Percentiles rank a stretch among this genome's conserved stretches.
These are phyloP conservation scores for Halictus quadricinctus DNA, from an alignment of 2,888 invertebrate genomes.

Conservation along the genomic window DNA sequence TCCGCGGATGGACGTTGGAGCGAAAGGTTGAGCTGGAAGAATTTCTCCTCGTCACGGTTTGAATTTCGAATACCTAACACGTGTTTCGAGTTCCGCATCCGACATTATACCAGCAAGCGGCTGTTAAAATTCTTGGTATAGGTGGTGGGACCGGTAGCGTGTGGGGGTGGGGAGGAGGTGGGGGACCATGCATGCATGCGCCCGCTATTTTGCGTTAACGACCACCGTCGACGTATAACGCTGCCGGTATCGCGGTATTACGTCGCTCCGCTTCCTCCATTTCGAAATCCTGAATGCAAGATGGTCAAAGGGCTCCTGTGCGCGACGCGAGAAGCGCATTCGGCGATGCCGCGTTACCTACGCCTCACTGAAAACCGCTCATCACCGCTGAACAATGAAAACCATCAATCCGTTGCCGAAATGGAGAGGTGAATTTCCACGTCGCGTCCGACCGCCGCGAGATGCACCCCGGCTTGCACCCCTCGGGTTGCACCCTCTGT, in stretches of 20 bases:
- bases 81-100: constrained; percentile 4
- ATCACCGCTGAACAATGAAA: constrained; percentile 75
- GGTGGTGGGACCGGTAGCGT: neutral
- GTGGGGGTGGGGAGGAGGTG: neutral
- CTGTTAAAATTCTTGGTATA: constrained; percentile 57
- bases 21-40: neutral
- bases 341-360: constrained; percentile 51
- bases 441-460: neutral
- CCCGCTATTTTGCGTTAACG: constrained; percentile 56
- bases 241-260: constrained; percentile 50
- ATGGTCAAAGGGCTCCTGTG: constrained; percentile 62
- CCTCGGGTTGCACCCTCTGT: neutral
- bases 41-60: neutral
- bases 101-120: constrained; percentile 9
- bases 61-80: constrained; percentile 31
- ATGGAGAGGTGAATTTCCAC: constrained; percentile 52
- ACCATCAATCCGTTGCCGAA: constrained; percentile 74
- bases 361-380: constrained; percentile 66
- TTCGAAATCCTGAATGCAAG: constrained; percentile 63
- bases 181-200: constrained; percentile 31
- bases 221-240: constrained; percentile 14
- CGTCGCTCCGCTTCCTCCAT: constrained; percentile 61
- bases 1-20: neutral
- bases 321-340: constrained; percentile 56
- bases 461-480: neutral